Percentiles rank a stretch among this genome's conserved stretches.
These are phyloP conservation scores for Tapera naevia DNA, from an alignment of 2,797 vertebrate species.

Conservation along the genomic window DNA sequence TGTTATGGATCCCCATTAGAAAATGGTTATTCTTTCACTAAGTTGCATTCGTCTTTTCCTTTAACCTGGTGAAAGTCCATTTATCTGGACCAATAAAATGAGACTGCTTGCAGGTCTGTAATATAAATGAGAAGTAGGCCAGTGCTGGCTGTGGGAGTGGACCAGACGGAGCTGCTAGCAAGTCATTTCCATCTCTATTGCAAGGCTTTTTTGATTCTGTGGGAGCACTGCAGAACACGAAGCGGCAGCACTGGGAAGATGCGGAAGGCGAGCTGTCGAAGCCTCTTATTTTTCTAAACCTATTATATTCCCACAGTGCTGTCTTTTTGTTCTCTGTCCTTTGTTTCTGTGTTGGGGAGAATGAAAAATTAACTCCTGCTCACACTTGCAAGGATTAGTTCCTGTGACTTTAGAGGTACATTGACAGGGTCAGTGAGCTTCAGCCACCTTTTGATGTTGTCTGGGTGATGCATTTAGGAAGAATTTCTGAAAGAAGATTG, in stretches of 20 bases:
- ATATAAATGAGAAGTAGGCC: neutral
- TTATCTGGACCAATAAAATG: neutral
- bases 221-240: neutral
- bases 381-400: slow-evolving; percentile 58
- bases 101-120: neutral
- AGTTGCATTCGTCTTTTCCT: neutral
- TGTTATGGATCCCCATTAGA: neutral
- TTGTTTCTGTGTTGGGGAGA: slow-evolving; percentile 53
- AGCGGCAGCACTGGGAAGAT: neutral
- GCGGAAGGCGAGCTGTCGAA: neutral
- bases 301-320: neutral
- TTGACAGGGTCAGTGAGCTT: slow-evolving; percentile 77
- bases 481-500: slow-evolving; percentile 45
- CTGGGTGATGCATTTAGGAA: slow-evolving; percentile 66
- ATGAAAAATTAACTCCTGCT: slow-evolving; percentile 74
- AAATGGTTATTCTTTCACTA: neutral
- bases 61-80: neutral
- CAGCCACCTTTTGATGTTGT: slow-evolving; percentile 71
- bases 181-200: slow-evolving; percentile 25
- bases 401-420: slow-evolving; percentile 61
- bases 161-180: neutral
- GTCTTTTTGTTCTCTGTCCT: slow-evolving; percentile 54
- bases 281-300: slow-evolving; percentile 16
- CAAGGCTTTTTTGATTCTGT: neutral
- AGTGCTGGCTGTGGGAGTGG: neutral